Evolutionary conservation across 2,797 vertebrate genomes (phyloP).

Genomic region (Megalops cyprinoides): DNA sequence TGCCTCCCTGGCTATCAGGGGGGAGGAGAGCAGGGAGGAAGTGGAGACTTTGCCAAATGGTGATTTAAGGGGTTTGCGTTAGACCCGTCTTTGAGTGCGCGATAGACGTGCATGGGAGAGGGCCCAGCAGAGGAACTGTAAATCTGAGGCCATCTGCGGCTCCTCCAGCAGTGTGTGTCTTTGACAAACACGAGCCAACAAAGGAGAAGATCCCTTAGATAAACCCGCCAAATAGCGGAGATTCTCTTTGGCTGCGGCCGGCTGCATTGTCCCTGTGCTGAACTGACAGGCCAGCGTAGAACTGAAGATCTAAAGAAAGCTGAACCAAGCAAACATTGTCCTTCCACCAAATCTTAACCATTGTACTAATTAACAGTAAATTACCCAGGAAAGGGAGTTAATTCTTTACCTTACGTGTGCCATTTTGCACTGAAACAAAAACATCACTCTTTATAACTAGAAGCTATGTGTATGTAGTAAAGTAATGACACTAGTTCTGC

Average conservation of each 20-base stretch:
- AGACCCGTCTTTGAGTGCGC: slow-evolving; percentile 65
- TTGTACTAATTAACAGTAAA: not conserved
- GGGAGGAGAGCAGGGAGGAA: slow-evolving; percentile 41
- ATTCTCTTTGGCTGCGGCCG: slow-evolving; percentile 65
- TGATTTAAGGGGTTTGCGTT: slow-evolving; percentile 74
- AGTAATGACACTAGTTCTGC: not conserved
- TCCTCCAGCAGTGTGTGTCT: slow-evolving; percentile 71
- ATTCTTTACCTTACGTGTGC: not conserved
- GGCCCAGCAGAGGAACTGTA: slow-evolving; percentile 69
- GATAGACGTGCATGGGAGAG: slow-evolving; percentile 64
- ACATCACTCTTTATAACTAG: not conserved
- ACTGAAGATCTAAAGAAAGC: not conserved
- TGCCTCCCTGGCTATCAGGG: slow-evolving; percentile 50
- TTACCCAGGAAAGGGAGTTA: not conserved
- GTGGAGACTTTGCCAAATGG: slow-evolving; percentile 60
- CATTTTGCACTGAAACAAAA: not conserved
- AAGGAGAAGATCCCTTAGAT: slow-evolving; percentile 64
- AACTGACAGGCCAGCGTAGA: not conserved
- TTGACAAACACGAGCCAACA: slow-evolving; percentile 66
- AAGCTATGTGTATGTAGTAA: not conserved
- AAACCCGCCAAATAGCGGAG: slow-evolving; percentile 68
- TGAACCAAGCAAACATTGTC: not conserved
- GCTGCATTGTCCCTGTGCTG: slow-evolving; percentile 63
- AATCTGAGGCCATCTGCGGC: slow-evolving; percentile 76
- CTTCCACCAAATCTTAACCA: not conserved